Evolutionary conservation across 2,113 vertebrate genomes (phyloP), one percentile per base, ranked within the genome.

Genomic region (Corapipo altera): DNA sequence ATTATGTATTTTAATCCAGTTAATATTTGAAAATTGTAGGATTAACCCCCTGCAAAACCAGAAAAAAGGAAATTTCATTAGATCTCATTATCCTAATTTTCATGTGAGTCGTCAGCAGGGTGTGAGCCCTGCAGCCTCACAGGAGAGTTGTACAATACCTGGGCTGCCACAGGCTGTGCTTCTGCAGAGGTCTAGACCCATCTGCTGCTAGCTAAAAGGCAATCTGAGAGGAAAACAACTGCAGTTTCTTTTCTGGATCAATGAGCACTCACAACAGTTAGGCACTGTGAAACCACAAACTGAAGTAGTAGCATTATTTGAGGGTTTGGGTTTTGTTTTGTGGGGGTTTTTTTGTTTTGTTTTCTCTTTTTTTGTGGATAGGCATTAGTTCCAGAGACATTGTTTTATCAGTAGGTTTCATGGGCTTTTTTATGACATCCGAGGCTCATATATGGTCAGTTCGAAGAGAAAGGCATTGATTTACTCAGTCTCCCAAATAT

Each of bases 51-150:
- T 27, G 12, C 12, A 61, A 89, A 86, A 79, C 52, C 27, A 69
- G n/a, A 20, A 89, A 81, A 76, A 88, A 87, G 5, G 26, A 74
- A 82, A 72, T 82, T 79, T 80, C 28, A 22, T 80, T 88, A 70
- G 21, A 52, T 67, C 43, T 71, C 51, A 43, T 81, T 84, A 71
- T 51, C 27, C 33, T 74, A 64, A 46, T 77, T 84, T 86, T 74
- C 23, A 32, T 2, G 1, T 0, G 0, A 58, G n/a, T 62, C 54
- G 51, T 61, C 55, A 74, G 79, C 66, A 84, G 43, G 43, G 14
- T 62, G 24, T 77, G 51, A 85, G 33, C 13, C 41, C 69, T 71
- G 26, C 43, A 72, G 37, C 9, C 33, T 83, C 54, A 41, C 3
- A 2, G 2, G 5, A 15, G 28, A 52, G 22, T 28, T 23, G 41